Evolutionary conservation across 1,140 invertebrate species (phyloP).

Genomic region (Rhagoletis pomonella): DNA sequence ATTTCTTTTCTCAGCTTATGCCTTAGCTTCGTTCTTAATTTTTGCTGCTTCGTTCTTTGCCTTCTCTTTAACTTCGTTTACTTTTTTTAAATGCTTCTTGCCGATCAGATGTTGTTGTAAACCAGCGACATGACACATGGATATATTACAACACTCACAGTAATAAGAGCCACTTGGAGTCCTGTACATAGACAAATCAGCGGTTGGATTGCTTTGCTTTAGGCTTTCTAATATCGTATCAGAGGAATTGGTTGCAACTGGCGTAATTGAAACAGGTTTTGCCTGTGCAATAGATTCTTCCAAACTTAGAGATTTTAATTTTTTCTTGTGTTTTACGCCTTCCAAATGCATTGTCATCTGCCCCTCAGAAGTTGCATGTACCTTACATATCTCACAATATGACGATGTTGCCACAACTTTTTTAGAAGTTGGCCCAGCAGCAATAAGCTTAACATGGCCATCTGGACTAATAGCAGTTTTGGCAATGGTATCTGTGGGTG

Average conservation of each 20-base stretch:
- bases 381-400: conserved; percentile 73
- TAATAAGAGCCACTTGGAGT: conserved; percentile 80
- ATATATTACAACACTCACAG: conserved; percentile 79
- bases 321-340: conserved; percentile 74
- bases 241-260: conserved; percentile 46
- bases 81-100: conserved; percentile 77
- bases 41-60: not conserved
- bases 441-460: too few relatives aligned
- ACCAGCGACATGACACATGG: conserved; percentile 77
- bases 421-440: not conserved
- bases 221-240: conserved; percentile 58
- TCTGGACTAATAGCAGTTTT: not conserved
- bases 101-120: conserved; percentile 80
- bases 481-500: not conserved
- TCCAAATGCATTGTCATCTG: conserved; percentile 74
- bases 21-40: not conserved
- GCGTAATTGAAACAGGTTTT: not conserved
- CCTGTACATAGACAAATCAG: conserved; percentile 76
- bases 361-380: conserved; percentile 71
- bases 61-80: conserved; percentile 40
- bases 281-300: not conserved
- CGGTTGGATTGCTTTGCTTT: conserved; percentile 52
- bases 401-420: conserved; percentile 51
- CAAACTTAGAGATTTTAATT: conserved; percentile 63
- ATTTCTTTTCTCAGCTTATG: not conserved